These are phyloP conservation scores for Cyrtorhinus lividipennis DNA, from an alignment of 1,140 invertebrate genomes.

Conservation along the genomic window DNA sequence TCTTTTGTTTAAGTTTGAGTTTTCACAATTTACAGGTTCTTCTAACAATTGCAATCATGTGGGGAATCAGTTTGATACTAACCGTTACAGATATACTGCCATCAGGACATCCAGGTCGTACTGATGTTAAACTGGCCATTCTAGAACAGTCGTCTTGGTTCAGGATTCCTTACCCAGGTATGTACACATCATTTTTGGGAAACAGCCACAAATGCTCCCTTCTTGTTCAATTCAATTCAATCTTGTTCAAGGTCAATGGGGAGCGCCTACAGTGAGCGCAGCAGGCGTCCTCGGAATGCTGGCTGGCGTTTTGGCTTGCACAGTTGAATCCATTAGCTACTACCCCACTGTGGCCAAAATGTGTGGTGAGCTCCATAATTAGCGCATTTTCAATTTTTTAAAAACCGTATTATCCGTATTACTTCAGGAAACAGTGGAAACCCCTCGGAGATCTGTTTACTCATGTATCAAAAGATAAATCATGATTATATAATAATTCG, in stretches of 20 bases:
- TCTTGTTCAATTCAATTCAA: not conserved
- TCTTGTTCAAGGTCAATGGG: conserved; percentile 58
- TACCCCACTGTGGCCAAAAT: conserved; percentile 75
- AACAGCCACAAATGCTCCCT: not conserved
- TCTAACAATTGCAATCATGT: conserved; percentile 63
- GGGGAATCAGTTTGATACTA: conserved; percentile 58
- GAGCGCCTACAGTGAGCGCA: conserved; percentile 56
- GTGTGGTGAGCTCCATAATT: conserved; percentile 55
- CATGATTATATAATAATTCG: not conserved
- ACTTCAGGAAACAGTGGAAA: too few species aligned
- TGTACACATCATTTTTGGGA: conserved; percentile 19
- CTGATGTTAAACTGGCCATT: conserved; percentile 60
- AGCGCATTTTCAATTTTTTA: too few species aligned
- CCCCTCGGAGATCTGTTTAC: too few species aligned
- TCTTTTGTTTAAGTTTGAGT: not conserved
- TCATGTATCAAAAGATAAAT: not conserved
- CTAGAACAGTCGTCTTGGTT: conserved; percentile 65
- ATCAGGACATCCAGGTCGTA: conserved; percentile 52
- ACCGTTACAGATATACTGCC: conserved; percentile 51
- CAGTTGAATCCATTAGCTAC: conserved; percentile 76
- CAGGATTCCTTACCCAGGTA: conserved; percentile 68
- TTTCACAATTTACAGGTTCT: conserved; percentile 43
- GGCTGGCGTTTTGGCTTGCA: conserved; percentile 67
- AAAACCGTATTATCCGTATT: too few species aligned
- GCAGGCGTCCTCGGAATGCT: conserved; percentile 68